Conservation (phyloP, 2,797 vertebrate species). For the Helostoma temminkii region DNA sequence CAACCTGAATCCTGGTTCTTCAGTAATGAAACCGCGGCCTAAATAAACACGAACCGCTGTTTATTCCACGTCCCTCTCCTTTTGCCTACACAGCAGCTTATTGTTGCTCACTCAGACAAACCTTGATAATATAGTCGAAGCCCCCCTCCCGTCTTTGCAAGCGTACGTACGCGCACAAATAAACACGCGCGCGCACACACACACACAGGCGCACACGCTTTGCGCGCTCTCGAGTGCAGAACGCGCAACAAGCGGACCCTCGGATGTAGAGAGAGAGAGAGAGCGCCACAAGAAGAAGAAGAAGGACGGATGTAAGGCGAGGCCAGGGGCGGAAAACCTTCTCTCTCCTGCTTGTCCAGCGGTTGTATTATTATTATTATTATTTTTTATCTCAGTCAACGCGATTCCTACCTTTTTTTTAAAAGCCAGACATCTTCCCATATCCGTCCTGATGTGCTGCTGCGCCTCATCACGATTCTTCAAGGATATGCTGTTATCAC, state of each 20-base stretch:
- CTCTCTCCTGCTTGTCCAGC: constrained; percentile 52
- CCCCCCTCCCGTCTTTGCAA: constrained; percentile 1
- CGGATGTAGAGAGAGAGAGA: constrained; percentile 60
- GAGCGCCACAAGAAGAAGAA: constrained; percentile 39
- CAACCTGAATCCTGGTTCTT: constrained; percentile 17
- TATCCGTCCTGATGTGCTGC: constrained; percentile 66
- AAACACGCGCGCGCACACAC: constrained; percentile 18
- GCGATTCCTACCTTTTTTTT: neutral
- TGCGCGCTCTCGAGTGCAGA: constrained; percentile 78
- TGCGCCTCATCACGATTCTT: constrained; percentile 73
- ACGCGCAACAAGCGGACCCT: constrained; percentile 82
- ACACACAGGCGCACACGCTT: constrained; percentile 52
- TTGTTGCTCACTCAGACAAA: constrained; percentile 75
- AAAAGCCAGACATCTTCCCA: neutral
- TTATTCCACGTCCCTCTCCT: constrained; percentile 40
- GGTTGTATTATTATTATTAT: constrained; percentile 30
- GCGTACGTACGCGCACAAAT: constrained; percentile 5
- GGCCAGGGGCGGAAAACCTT: constrained; percentile 70
- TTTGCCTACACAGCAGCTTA: constrained; percentile 68
- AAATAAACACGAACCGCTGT: constrained; percentile 46
- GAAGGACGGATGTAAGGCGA: constrained; percentile 77
- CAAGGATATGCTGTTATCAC: constrained; percentile 68
- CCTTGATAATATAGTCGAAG: constrained; percentile 59
- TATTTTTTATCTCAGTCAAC: neutral
- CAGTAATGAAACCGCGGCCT: constrained; percentile 28